Evolutionary conservation across 2,888 invertebrate species (phyloP), one percentile per base, ranked within the genome.

Genomic region (Amphipoea oculea): DNA sequence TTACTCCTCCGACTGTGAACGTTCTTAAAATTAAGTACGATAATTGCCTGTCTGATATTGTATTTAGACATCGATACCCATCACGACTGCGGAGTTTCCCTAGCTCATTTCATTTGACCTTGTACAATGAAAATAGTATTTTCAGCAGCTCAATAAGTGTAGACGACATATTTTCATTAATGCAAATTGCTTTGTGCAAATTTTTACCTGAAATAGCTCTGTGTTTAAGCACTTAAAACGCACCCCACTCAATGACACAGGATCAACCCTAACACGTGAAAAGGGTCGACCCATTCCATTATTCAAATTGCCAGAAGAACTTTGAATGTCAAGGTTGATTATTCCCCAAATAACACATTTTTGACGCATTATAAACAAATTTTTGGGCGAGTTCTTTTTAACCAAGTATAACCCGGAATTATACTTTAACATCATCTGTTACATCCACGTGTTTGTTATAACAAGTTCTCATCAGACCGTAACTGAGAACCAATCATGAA

Each of bases 381-480:
- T 60, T n/a, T 45, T 60, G 3, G 36, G 1, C 12, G 7, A 57
- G 45, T 45, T 57, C 0, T 60, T 36, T 75, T 23, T 0, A 3
- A 54, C 5, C 14, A 62, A 29, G 29, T 29, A 62, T 62, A 62
- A 29, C 29, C 29, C 14, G 29, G 29, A 17, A 29, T 36, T 14
- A 0, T 1, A 45, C 0, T 12, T 70, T 23, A 42, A 36, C 29
- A 71, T 62, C 2, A 54, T 11, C 14, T 4, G 45, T 75, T 73
- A 69, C 70, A 67, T 72, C 42, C 66, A 83, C 63, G 62, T 83
- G 76, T 76, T 29, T 20, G 20, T 62, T 40, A 14, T 62, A 76
- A 57, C 23, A 76, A 67, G 20, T 57, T 45, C 51, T n/a, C 70
- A 67, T 42, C 20, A 63, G 70, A 83, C 80, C 54, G 23, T 73